Conservation (phyloP, 30 jellyfish, hydroid and myxozoan genomes). For the Aurelia sp. region DNA sequence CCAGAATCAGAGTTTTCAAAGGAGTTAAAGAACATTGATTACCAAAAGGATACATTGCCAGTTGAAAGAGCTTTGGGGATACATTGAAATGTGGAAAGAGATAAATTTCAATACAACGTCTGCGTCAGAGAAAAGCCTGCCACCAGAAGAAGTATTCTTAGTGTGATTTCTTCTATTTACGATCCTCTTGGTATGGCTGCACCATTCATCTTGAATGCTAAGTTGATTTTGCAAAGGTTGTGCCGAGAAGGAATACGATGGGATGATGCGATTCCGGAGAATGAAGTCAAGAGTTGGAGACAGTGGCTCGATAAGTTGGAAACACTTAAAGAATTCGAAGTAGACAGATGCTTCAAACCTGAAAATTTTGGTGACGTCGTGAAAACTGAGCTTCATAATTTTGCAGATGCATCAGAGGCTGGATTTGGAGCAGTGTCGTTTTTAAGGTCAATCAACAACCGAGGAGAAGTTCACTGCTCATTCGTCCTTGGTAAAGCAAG, state of each 20-base stretch:
- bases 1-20: conserved; percentile 51
- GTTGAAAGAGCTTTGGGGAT: conserved; percentile 55
- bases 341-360: conserved; percentile 15
- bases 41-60: conserved; percentile 35
- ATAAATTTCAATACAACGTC: conserved; percentile 17
- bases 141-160: conserved; percentile 38
- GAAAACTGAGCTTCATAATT: conserved; percentile 25
- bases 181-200: conserved; percentile 55
- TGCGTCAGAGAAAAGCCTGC: conserved; percentile 21
- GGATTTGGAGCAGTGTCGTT: conserved; percentile 53
- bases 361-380: conserved; percentile 6
- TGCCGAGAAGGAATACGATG: conserved; percentile 8
- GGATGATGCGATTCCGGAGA: conserved; percentile 40
- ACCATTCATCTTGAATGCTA: conserved; percentile 37
- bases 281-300: background rate
- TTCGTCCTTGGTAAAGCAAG: conserved; percentile 65
- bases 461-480: conserved; percentile 33
- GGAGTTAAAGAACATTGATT: conserved; percentile 19
- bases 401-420: conserved; percentile 44
- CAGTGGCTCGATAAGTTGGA: conserved; percentile 20
- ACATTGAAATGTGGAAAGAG: conserved; percentile 32
- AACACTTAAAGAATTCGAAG: background rate
- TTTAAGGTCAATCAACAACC: conserved; percentile 3
- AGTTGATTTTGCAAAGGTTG: conserved; percentile 3
- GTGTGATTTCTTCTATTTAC: conserved; percentile 14